Percentiles rank a stretch among this genome's conserved stretches.
Evolutionary conservation across 2,113 vertebrate genomes (phyloP).

Genomic region (Pollachius pollachius): DNA sequence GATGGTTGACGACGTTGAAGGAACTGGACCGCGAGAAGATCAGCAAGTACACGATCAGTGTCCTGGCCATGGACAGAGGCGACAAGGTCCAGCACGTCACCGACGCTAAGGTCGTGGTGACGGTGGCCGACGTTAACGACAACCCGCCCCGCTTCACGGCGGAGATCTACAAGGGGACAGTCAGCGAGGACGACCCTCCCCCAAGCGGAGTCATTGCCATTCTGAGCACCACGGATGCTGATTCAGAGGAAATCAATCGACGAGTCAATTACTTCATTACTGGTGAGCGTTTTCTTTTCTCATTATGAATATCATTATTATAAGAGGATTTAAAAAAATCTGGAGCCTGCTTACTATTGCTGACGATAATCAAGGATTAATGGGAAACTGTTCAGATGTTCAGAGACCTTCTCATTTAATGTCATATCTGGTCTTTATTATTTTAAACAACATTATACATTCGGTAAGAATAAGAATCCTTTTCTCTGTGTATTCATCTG

Average conservation of each 20-base stretch:
- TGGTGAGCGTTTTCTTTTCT: conserved; percentile 72
- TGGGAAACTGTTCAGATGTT: conserved; percentile 30
- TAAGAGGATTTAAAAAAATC: conserved; percentile 4
- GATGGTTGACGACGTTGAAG: conserved; percentile 93
- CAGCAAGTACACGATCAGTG: conserved; percentile 74
- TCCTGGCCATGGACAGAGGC: conserved; percentile 87
- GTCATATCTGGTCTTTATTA: conserved; percentile 52
- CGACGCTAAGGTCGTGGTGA: conserved; percentile 80
- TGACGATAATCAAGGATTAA: conserved; percentile 25
- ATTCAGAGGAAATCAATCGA: conserved; percentile 87
- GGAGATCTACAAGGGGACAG: conserved; percentile 96
- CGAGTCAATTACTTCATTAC: conserved; percentile 92
- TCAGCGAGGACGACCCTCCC: conserved; percentile 91
- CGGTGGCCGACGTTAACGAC: conserved; percentile 92
- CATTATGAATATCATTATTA: conserved; percentile 4
- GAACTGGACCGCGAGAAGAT: conserved; percentile 87
- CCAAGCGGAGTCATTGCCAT: conserved; percentile 91
- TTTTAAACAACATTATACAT: conserved; percentile 28
- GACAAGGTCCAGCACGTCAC: conserved; percentile 85
- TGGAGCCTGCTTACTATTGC: background rate
- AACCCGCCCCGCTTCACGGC: conserved; percentile 93
- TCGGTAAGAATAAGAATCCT: conserved; percentile 39
- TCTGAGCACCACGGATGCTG: conserved; percentile 88
- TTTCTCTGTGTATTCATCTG: conserved; percentile 38
- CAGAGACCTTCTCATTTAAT: conserved; percentile 16